These are phyloP conservation scores for Aleadryas rufinucha DNA, from an alignment of 2,113 vertebrate species.

Conservation along the genomic window DNA sequence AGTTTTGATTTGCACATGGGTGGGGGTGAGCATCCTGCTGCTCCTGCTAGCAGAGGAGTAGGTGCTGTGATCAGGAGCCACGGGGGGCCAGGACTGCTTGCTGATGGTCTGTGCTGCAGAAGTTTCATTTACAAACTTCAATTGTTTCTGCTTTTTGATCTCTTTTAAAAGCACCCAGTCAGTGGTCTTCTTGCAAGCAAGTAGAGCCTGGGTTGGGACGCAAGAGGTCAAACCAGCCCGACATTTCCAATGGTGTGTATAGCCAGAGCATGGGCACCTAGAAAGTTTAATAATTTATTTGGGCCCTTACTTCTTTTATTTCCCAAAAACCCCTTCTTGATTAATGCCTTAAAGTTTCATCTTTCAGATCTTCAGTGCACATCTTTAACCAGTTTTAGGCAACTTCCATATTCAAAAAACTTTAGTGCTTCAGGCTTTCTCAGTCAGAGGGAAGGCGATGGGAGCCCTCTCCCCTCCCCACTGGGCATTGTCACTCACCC, in stretches of 20 bases:
- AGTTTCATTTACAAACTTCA: not conserved
- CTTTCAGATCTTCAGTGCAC: not conserved
- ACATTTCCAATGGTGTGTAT: not conserved
- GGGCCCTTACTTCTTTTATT: not conserved
- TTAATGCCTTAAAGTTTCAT: not conserved
- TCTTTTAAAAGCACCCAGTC: not conserved
- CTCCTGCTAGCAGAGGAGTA: not conserved
- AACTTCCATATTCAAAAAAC: not conserved
- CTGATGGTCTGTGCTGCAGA: not conserved
- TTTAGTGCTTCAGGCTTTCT: not conserved
- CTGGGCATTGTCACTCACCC: not conserved
- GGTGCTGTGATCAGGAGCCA: not conserved
- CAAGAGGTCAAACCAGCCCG: not conserved
- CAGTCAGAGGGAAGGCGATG: not conserved
- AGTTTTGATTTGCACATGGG: not conserved
- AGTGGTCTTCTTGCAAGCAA: not conserved
- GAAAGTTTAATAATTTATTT: not conserved
- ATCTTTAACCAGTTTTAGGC: not conserved
- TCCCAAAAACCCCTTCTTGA: not conserved
- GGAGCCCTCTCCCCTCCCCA: not conserved
- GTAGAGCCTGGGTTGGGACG: accelerated
- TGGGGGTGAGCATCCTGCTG: no score
- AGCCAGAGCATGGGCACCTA: not conserved
- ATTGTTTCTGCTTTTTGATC: not conserved
- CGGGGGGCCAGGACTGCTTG: accelerated